Evolutionary conservation across 1,140 invertebrate species (phyloP), one percentile per base, ranked within the genome.

Genomic region (Melipona quadrifasciata): DNA sequence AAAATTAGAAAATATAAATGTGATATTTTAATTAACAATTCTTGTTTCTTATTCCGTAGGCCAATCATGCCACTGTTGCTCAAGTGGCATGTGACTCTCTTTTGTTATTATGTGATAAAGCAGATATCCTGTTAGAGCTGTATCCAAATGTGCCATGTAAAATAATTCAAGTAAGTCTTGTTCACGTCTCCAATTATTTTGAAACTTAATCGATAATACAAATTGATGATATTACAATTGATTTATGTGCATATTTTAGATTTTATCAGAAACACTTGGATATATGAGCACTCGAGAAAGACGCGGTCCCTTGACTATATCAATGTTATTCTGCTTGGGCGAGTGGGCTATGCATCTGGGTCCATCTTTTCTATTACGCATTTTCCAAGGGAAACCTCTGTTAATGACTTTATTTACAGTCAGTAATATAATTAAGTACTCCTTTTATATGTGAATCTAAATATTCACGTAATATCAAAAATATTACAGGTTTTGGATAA

Each of bases 311-410:
- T 95, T 99, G 55, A 96, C 98, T 0, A 97, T 98, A 31, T 97
- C 98, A 1, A 96, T 99, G 90, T 96, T 99, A 88, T 97, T 99
- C 80, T 98, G 98, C 93, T 95, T 99, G 57, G 98, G 98, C 0
- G 98, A 99, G 95, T 99, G 98, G 97, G 99, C 98, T 80, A 98
- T 99, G 96, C 95, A 95, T 87, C 95, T 98, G 86, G 95, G 95
- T 72, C 95, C 95, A 47, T 92, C 86, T 71, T 91, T 94, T 78
- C 90, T 96, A 78, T 87, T 95, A 64, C 91, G 93, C 71, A 89
- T 94, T 75, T 95, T 94, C 27, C 95, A 95, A 78, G 95, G 94
- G 34, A 95, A 95, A 74, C 95, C 95, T 57, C 90, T 97, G 3
- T 93, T 97, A 47, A 92, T 96, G 55, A 96, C 96, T 71, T 94